Conservation (phyloP, 2,113 vertebrate genomes). For the Porphyrio hochstetteri region DNA sequence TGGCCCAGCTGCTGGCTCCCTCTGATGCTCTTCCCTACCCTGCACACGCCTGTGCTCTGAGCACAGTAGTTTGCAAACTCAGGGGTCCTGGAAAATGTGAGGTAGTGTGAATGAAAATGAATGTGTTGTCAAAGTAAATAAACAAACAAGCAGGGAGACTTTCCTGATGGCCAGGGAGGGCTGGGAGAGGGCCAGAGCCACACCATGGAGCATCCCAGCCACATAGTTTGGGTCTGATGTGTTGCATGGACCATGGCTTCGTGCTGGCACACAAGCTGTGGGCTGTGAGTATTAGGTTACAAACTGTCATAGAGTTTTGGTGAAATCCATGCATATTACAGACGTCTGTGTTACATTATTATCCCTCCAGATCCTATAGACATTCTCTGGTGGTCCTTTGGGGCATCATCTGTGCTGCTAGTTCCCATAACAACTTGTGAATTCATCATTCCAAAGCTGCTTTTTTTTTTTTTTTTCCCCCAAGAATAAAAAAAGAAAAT, state of each 20-base stretch:
- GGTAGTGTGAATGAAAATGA: not conserved
- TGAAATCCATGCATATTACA: not conserved
- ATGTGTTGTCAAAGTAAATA: not conserved
- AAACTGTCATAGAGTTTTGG: not conserved
- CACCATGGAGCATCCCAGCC: not conserved
- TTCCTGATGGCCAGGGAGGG: not conserved
- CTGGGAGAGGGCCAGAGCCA: not conserved
- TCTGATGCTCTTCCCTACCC: too few relatives aligned
- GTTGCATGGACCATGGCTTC: not conserved
- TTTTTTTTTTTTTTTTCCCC: not conserved
- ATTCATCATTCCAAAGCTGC: conserved; percentile 32
- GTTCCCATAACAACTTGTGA: conserved; percentile 68
- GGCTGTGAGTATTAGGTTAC: accelerated
- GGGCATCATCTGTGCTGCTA: conserved; percentile 52
- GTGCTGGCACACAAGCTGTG: not conserved
- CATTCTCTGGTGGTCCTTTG: conserved; percentile 1
- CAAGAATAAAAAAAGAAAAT: not conserved
- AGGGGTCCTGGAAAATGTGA: not conserved
- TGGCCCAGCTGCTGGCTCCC: not conserved
- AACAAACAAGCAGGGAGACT: not conserved
- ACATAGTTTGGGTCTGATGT: not conserved
- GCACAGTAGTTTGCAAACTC: not conserved
- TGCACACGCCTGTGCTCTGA: accelerated
- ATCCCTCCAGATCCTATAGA: conserved; percentile 12
- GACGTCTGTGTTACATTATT: not conserved